phyloP scores from a whole-genome alignment of 35 echinoderm and acorn worm genomes.

The Diadema setosum region DNA sequence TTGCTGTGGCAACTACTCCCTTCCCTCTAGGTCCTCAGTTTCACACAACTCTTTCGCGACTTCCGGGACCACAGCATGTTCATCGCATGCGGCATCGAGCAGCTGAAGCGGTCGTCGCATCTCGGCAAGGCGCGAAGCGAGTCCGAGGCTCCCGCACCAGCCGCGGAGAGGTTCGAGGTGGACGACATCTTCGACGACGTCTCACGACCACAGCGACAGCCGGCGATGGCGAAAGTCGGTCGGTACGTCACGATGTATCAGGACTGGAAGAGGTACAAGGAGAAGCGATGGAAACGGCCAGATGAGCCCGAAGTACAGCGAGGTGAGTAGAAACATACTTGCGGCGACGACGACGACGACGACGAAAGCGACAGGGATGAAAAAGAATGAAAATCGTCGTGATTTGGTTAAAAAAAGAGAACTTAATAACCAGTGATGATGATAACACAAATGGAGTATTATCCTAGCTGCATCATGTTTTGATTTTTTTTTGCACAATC shows the following conservation, averaged over 20 bases:
- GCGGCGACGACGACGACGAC: no score
- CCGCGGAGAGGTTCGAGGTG: neutral
- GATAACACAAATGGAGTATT: no score
- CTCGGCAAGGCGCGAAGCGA: conserved; percentile 2
- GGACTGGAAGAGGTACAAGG: conserved; percentile 27
- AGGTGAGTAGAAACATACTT: no score
- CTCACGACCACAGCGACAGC: neutral
- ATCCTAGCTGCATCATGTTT: no score
- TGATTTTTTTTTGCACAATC: no score
- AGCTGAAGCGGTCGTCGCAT: conserved; percentile 28
- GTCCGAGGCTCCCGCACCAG: neutral
- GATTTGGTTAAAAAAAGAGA: no score
- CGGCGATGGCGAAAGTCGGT: conserved; percentile 6
- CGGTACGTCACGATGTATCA: conserved; percentile 34
- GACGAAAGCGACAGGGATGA: no score
- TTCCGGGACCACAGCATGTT: conserved; percentile 84
- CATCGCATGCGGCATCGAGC: conserved; percentile 79
- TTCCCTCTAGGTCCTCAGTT: conserved; percentile 71
- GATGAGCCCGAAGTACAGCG: conserved; percentile 10
- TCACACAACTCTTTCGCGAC: conserved; percentile 85
- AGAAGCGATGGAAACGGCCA: conserved; percentile 1
- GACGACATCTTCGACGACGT: conserved; percentile 25
- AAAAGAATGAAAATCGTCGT: no score
- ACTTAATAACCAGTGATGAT: no score
- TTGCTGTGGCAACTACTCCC: no score